Conservation (phyloP, 1,140 invertebrate genomes). For the Drosophila burlai region DNA sequence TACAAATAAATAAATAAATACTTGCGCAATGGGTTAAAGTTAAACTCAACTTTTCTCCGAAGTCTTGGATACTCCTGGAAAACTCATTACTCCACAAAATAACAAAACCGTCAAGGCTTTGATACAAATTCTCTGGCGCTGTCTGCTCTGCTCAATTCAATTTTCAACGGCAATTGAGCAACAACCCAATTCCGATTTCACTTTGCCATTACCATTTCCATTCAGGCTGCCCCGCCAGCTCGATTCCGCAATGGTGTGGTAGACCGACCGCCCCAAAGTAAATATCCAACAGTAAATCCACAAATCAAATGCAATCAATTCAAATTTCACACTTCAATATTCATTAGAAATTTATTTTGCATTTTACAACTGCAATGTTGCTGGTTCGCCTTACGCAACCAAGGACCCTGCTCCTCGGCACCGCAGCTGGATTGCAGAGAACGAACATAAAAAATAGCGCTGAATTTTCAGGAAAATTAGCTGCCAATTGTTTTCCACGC, state of each 20-base stretch:
- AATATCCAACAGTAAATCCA: constrained; percentile 75
- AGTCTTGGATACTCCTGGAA: not conserved
- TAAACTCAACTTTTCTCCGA: not conserved
- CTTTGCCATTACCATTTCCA: constrained; percentile 46
- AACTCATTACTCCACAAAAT: not conserved
- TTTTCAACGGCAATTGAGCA: constrained; percentile 33
- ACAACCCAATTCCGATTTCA: constrained; percentile 15
- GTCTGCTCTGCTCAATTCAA: constrained; percentile 20
- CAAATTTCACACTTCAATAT: constrained; percentile 84
- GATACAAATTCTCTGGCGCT: not conserved
- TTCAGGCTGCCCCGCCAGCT: constrained; percentile 14
- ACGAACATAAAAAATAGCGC: constrained; percentile 65
- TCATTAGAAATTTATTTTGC: constrained; percentile 83
- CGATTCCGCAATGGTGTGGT: constrained; percentile 5
- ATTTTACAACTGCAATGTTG: constrained; percentile 64
- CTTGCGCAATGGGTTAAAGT: not conserved
- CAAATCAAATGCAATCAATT: constrained; percentile 83
- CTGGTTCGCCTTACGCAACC: constrained; percentile 38
- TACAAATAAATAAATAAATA: not conserved
- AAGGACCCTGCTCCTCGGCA: constrained; percentile 46
- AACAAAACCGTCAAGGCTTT: not conserved
- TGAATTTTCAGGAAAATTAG: constrained; percentile 80
- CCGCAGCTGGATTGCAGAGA: constrained; percentile 21
- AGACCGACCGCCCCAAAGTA: constrained; percentile 54
- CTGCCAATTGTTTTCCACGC: constrained; percentile 79